Evolutionary conservation across 2,113 vertebrate species (phyloP), one percentile per base, ranked within the genome.

Genomic region (Xenus cinereus): DNA sequence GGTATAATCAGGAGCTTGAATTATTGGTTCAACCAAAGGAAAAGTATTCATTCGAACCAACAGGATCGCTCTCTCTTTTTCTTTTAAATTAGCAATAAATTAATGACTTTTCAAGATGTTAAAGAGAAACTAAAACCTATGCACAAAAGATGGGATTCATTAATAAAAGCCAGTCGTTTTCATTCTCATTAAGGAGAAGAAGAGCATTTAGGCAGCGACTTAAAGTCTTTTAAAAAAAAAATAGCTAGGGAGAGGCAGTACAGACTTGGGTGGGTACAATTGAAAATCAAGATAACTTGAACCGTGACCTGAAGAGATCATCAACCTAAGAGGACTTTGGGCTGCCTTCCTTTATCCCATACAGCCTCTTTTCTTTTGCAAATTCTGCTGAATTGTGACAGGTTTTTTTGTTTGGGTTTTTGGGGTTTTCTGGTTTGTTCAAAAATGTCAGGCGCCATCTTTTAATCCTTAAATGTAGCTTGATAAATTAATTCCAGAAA

Each of bases 1-100:
- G 98, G 97, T 98, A 97, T 97, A 98, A 99, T 98, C 98, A 98
- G 98, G 98, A 98, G 94, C 98, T 97, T 98, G 98, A 99, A 98
- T 98, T 98, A 98, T 98, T 97, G 97, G 94, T 96, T 98, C 97
- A 98, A 98, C 98, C 97, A 96, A 98, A 97, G 89, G 90, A 95
- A 96, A 96, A 93, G 92, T 87, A 92, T 97, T 97, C 90, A 84
- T 75, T 97, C 78, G 46, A 94, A 93, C 94, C 66, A 86, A 95
- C 91, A 96, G 84, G 63, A 95, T 97, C 79, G 84, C 59, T 91
- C 93, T 95, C 59, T 97, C 96, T 83, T 82, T 90, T 89, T 87
- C 84, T 87, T 94, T 93, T 79, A 96, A 97, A 95, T 94, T 95
- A 95, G 94, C 95, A 97, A 96, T 98, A 98, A 98, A 98, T 98